These are phyloP conservation scores for Megalops cyprinoides DNA, from an alignment of 2,797 vertebrate genomes.

Conservation along the genomic window DNA sequence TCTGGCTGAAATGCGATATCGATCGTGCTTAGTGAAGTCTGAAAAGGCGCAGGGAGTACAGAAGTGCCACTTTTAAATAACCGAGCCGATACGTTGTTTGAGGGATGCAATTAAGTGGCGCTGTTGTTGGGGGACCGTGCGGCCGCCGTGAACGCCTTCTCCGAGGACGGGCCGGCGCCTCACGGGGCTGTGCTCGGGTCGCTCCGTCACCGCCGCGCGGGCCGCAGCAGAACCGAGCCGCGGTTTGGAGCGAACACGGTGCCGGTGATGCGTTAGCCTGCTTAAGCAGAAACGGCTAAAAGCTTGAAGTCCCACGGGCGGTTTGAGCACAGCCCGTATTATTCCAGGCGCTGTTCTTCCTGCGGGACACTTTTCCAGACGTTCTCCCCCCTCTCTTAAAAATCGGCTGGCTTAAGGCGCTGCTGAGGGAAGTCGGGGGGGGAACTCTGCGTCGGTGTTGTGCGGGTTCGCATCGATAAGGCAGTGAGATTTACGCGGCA, in stretches of 20 bases:
- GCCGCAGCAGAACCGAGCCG: neutral
- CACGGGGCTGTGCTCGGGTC: neutral
- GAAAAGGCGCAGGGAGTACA: constrained; percentile 35
- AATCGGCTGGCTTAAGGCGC: too few relatives aligned
- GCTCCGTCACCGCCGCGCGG: neutral
- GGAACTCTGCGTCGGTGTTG: too few relatives aligned
- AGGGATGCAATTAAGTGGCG: constrained; percentile 53
- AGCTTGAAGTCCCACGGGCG: neutral
- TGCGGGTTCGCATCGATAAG: too few relatives aligned
- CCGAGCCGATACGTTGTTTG: constrained; percentile 47
- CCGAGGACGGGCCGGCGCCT: constrained; percentile 21
- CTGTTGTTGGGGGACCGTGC: constrained; percentile 44
- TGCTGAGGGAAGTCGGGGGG: too few relatives aligned
- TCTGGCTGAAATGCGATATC: constrained; percentile 40
- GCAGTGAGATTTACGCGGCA: too few relatives aligned
- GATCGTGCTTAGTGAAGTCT: constrained; percentile 43
- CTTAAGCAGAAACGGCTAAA: neutral
- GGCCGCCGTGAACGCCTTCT: constrained; percentile 47
- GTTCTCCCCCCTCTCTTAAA: too few relatives aligned
- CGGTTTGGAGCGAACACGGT: neutral
- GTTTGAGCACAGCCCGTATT: neutral
- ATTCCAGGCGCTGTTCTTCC: neutral
- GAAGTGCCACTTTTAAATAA: constrained; percentile 50
- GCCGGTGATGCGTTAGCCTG: neutral
- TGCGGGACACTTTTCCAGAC: too few relatives aligned